Base-by-base conservation (phyloP, 2,113 vertebrate species). In the Erpornis zantholeuca region DNA sequence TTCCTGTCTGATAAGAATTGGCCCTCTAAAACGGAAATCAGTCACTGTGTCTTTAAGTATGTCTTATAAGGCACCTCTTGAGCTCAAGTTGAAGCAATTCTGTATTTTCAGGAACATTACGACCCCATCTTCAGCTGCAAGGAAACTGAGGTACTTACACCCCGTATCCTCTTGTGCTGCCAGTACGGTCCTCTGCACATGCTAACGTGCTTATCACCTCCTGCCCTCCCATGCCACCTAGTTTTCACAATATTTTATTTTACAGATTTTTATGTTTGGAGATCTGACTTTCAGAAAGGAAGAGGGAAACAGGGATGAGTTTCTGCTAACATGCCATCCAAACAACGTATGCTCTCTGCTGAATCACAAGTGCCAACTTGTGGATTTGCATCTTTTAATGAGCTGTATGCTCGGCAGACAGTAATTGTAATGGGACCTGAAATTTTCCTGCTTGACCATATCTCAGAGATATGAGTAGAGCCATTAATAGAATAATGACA, bases 331-430 rank as follows among this genome's bases (percentile, higher is more conserved):
- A 0, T 40, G 18, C 40, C 57, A 83, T 81, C 25, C 53, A 86
- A 78, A 89, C 57, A 94, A 84, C 0, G 1, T 50, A 68, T 24
- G 28, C 68, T 93, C 49, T 79, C 78, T 50, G 68, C 64, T 82
- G 92, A 96, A 94, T 82, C 61, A 66, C 60, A 86, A 81, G 71
- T 42, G 22, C 73, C 61, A 88, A 17, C 64, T 82, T 85, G 44
- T 68, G 35, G 68, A 90, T 97, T 95, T 93, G 54, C 61, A 84
- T 96, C 94, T 96, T 95, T 96, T 96, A 96, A 90, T 86, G 72
- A 94, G 78, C 24, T 63, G 15, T 59, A 52, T 90, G 56, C 89
- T 93, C 9, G 3, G 82, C 88, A 92, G 77, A 92, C 82, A 93
- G 75, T 38, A 82, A 73, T 31, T 86, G 57, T 76, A 96, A 93